Evolutionary conservation across 2,113 vertebrate species (phyloP).

Genomic region (Chloropsis cyanopogon): DNA sequence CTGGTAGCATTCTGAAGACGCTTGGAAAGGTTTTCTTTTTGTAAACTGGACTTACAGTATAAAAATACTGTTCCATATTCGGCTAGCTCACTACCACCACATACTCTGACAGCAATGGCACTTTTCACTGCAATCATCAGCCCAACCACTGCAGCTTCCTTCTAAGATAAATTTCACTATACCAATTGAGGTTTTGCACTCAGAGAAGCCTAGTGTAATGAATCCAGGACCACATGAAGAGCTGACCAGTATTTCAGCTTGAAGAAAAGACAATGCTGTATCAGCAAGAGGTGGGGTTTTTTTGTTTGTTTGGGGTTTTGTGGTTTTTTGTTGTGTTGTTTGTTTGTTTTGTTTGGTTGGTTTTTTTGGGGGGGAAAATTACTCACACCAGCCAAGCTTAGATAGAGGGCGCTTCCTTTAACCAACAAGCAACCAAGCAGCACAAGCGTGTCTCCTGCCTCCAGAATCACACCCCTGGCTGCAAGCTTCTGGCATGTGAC

Average conservation of each 20-base stretch:
- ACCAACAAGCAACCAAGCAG: neutral
- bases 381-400: neutral
- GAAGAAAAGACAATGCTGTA: neutral
- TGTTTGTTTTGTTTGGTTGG: too few relatives aligned
- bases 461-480: rapidly evolving
- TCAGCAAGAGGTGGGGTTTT: neutral
- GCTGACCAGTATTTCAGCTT: neutral
- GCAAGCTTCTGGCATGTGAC: neutral
- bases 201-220: neutral
- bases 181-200: neutral
- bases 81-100: neutral
- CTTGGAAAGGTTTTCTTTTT: neutral
- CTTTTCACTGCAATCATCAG: neutral
- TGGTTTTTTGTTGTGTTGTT: too few relatives aligned
- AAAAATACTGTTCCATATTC: neutral
- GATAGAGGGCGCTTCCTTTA: neutral
- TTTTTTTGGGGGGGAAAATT: neutral
- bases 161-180: neutral
- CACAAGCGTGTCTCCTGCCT: rapidly evolving
- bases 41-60: neutral
- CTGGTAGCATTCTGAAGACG: neutral
- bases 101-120: neutral
- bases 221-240: neutral
- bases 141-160: neutral
- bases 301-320: neutral